phyloP scores from a whole-genome alignment of 2,113 vertebrate species.

The Trogon surrucura region DNA sequence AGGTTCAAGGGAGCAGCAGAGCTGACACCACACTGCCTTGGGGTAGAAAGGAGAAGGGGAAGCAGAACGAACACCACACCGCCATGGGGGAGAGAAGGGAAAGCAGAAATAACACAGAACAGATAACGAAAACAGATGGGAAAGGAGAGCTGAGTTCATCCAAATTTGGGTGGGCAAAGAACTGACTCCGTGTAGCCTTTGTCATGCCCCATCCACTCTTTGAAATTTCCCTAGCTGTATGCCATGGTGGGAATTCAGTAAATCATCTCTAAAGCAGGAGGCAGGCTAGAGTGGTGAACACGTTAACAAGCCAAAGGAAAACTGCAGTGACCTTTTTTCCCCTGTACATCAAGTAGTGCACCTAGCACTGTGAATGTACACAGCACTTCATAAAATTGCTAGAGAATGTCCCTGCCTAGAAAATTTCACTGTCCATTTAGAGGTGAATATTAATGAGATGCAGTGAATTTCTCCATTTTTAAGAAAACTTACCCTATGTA shows the following conservation, averaged over 20 bases:
- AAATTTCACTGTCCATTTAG: constrained; percentile 1
- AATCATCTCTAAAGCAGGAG: constrained; percentile 38
- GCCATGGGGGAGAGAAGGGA: neutral
- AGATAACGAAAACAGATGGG: constrained; percentile 28
- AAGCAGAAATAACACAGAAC: constrained; percentile 47
- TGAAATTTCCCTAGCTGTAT: neutral
- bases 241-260: neutral
- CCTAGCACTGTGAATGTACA: constrained; percentile 42
- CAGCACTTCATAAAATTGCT: constrained; percentile 53
- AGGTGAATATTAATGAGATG: constrained; percentile 21
- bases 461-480: constrained; percentile 19
- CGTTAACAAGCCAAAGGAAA: constrained; percentile 60
- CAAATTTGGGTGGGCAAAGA: neutral
- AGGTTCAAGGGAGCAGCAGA: constrained; percentile 48
- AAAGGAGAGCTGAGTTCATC: constrained; percentile 9
- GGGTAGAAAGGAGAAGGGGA: constrained; percentile 46
- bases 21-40: constrained; percentile 59
- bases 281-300: neutral
- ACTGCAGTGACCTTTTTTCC: constrained; percentile 46
- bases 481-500: neutral
- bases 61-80: constrained; percentile 11
- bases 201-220: neutral
- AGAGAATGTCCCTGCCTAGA: neutral
- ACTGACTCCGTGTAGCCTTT: neutral
- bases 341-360: constrained; percentile 2